A percentile compares a stretch with the other conserved stretches of the same genome.
These are phyloP conservation scores for Phasianus colchicus DNA, from an alignment of 2,113 vertebrate genomes.

Conservation along the genomic window DNA sequence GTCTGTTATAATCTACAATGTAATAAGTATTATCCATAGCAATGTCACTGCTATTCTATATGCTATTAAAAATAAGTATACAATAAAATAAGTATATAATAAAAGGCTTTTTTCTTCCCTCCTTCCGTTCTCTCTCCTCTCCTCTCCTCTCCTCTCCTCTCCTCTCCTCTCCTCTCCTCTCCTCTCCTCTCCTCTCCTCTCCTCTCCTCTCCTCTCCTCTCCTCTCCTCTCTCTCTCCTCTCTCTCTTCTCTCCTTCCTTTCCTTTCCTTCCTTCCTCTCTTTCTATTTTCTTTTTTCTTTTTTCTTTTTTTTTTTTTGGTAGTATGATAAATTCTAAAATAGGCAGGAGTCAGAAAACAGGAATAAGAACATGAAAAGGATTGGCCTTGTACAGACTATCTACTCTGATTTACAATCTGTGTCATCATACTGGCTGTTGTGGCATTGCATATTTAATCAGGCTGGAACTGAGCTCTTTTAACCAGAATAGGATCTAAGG, in stretches of 20 bases:
- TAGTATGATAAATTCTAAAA: neutral
- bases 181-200: no score
- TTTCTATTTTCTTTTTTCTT: no score
- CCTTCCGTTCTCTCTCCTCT: no score
- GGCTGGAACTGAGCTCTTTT: constrained; percentile 26
- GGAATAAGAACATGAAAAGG: neutral
- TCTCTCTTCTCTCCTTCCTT: no score
- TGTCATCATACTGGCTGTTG: constrained; percentile 51
- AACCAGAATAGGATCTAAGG: constrained; percentile 28
- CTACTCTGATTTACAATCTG: constrained; percentile 53
- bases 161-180: no score
- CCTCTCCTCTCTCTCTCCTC: no score
- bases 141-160: no score
- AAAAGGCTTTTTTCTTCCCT: rapidly evolving
- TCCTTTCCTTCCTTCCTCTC: no score
- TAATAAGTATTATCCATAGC: constrained; percentile 32
- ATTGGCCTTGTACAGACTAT: neutral
- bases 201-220: no score
- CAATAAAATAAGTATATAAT: neutral
- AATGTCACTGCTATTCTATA: neutral
- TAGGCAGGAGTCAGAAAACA: neutral
- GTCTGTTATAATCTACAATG: constrained; percentile 29
- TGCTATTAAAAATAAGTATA: neutral
- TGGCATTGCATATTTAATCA: constrained; percentile 64
- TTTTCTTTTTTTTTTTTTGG: no score